Conservation (phyloP, 2,113 vertebrate species). For the Scopus umbretta region DNA sequence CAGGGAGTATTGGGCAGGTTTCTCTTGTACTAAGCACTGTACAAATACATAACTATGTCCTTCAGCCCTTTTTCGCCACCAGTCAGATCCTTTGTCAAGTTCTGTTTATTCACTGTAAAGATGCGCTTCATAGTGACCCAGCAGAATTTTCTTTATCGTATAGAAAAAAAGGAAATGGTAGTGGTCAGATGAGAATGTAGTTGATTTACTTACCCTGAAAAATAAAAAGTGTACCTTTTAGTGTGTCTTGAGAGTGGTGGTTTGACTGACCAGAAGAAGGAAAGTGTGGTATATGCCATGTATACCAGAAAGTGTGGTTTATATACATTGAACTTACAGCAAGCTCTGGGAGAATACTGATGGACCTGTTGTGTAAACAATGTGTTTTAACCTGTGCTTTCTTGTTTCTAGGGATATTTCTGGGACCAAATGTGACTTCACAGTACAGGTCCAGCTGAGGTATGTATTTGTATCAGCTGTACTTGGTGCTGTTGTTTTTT, state of each 20-base stretch:
- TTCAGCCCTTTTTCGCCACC: neutral
- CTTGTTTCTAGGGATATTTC: conserved; percentile 91
- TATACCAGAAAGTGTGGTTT: neutral
- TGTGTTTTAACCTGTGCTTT: neutral
- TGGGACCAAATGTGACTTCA: conserved; percentile 99
- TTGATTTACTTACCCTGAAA: neutral
- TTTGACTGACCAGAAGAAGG: neutral
- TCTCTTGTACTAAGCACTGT: neutral
- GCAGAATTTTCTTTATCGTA: neutral
- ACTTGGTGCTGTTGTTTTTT: neutral
- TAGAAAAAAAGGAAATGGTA: neutral
- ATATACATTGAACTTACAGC: neutral
- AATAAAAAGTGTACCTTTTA: neutral
- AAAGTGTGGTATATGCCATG: accelerated
- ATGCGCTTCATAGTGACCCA: neutral
- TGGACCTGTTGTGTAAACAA: neutral
- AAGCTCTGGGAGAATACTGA: neutral
- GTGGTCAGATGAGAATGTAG: neutral
- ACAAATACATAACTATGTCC: neutral
- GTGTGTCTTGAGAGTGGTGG: neutral
- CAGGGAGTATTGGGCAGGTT: neutral
- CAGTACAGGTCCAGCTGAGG: conserved; percentile 98
- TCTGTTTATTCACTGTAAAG: neutral
- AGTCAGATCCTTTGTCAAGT: neutral
- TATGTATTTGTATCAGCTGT: conserved; percentile 43